These are phyloP conservation scores for Chauna torquata DNA, from an alignment of 2,113 vertebrate genomes.

Conservation along the genomic window DNA sequence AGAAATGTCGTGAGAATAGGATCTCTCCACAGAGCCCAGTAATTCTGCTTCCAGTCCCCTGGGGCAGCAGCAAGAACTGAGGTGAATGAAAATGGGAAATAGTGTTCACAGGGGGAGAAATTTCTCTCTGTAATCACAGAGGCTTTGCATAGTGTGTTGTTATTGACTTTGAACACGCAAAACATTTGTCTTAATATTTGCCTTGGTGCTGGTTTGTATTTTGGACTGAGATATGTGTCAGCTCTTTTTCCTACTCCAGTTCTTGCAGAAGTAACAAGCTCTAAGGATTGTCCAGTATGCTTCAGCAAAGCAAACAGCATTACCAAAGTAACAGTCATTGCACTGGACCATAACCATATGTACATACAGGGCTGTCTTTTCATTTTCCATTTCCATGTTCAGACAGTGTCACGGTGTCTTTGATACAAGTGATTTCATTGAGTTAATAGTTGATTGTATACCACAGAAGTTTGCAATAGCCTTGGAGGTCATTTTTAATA, in stretches of 20 bases:
- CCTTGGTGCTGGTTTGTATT: not conserved
- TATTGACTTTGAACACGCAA: not conserved
- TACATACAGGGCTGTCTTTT: not conserved
- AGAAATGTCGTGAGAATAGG: not conserved
- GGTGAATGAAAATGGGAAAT: not conserved
- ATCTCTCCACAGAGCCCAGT: not conserved
- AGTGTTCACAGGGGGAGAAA: not conserved
- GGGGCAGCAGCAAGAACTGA: not conserved
- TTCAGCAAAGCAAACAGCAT: not conserved
- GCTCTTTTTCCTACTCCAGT: not conserved
- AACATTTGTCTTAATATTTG: not conserved
- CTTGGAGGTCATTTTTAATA: not conserved
- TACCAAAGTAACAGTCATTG: not conserved
- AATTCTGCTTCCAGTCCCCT: not conserved
- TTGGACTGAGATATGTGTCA: not conserved
- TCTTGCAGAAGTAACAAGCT: constrained; percentile 6
- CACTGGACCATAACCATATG: constrained; percentile 16
- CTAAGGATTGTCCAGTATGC: not conserved
- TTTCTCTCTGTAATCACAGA: not conserved
- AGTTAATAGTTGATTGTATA: constrained; percentile 49
- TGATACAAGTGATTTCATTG: constrained; percentile 61
- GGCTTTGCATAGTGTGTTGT: not conserved
- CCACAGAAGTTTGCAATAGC: not conserved
- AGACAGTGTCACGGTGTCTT: constrained; percentile 30
- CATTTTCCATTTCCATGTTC: not conserved